Conservation (phyloP, 2,113 vertebrate species). For the Vidua macroura region DNA sequence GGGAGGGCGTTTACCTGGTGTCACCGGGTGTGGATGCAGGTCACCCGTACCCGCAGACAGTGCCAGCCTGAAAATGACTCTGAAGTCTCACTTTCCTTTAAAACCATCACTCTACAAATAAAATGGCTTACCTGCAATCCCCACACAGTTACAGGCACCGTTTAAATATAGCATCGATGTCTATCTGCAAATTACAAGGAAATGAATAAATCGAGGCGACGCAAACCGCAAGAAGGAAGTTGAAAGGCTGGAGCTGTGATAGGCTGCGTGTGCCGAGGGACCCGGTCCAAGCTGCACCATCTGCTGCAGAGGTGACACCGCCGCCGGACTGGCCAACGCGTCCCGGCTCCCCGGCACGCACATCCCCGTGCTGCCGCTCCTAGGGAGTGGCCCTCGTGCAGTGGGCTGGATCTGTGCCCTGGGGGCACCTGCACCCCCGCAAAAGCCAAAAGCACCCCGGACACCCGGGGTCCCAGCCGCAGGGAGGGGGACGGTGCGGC, state of each 20-base stretch:
- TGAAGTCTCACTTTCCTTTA: constrained; percentile 37
- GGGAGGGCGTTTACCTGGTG: not conserved
- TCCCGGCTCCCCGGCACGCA: not conserved
- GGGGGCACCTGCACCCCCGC: not conserved
- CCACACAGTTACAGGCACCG: not conserved
- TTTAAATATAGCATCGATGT: constrained; percentile 59
- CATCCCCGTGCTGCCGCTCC: rapidly evolving
- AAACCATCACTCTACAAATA: not conserved
- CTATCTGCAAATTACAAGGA: constrained; percentile 62
- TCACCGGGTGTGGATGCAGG: not conserved
- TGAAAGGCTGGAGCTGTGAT: not conserved
- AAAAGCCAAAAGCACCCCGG: rapidly evolving
- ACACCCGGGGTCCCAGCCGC: not conserved
- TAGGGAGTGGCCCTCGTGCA: rapidly evolving
- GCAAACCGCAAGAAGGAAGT: constrained; percentile 40
- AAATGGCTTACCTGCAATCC: constrained; percentile 36
- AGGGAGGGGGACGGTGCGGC: rapidly evolving
- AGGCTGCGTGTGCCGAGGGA: not conserved
- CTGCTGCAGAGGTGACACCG: not conserved
- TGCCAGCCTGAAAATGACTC: not conserved
- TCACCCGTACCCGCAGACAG: not conserved
- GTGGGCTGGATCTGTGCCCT: rapidly evolving
- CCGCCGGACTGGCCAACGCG: rapidly evolving
- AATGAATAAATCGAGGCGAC: constrained; percentile 58
- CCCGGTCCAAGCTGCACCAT: not conserved